These are phyloP conservation scores for Gymnoscopelus microlampas DNA, from an alignment of 2,797 vertebrate genomes.

Conservation along the genomic window DNA sequence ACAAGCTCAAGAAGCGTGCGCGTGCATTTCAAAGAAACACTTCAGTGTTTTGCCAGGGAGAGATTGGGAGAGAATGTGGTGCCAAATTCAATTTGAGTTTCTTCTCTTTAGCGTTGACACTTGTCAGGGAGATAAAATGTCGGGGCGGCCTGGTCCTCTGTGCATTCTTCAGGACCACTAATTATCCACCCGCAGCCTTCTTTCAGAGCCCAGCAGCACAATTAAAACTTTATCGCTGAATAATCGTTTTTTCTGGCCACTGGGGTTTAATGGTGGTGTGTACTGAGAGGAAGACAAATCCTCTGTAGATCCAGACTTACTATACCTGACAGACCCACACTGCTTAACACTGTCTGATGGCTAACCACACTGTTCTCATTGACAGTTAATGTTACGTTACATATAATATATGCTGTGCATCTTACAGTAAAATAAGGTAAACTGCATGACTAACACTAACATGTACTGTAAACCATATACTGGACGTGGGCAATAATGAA, in stretches of 20 bases:
- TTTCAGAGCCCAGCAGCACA: conserved; percentile 59
- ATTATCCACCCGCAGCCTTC: conserved; percentile 61
- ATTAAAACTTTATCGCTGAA: conserved; percentile 80
- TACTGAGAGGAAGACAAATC: conserved; percentile 63
- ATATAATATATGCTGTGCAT: too few relatives aligned
- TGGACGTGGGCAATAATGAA: too few relatives aligned
- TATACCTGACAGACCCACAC: conserved; percentile 42
- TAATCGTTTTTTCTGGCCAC: conserved; percentile 66
- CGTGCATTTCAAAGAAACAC: conserved; percentile 14
- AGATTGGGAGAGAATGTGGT: conserved; percentile 27
- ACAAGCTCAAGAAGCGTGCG: too few relatives aligned
- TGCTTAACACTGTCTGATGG: conserved; percentile 23
- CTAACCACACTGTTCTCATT: too few relatives aligned
- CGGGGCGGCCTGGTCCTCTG: conserved; percentile 28
- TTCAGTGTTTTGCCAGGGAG: conserved; percentile 16
- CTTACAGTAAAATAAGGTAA: too few relatives aligned
- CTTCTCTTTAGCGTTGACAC: conserved; percentile 47
- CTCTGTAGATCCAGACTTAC: conserved; percentile 25
- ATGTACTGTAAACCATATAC: too few relatives aligned
- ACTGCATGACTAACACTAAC: too few relatives aligned
- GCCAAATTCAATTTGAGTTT: conserved; percentile 44
- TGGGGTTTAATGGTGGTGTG: conserved; percentile 67
- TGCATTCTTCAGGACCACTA: conserved; percentile 53
- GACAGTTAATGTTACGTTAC: too few relatives aligned
- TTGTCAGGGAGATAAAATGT: conserved; percentile 45